A percentile compares a stretch with the other conserved stretches of the same genome.
phyloP scores from a whole-genome alignment of 2,797 vertebrate genomes.

The Coracias cyanogaster region DNA sequence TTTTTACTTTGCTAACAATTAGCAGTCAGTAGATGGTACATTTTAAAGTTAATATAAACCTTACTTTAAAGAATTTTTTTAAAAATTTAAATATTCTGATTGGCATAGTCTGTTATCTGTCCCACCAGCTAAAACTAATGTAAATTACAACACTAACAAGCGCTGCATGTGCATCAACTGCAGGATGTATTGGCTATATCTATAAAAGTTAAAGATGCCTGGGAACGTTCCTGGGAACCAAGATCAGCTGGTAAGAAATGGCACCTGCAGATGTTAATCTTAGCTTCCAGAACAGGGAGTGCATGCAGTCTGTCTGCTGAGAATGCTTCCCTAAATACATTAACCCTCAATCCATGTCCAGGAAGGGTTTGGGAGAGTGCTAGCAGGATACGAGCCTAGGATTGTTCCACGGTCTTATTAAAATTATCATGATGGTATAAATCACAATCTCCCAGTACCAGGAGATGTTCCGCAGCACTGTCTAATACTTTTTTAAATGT shows the following conservation, averaged over 20 bases:
- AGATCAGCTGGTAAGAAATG: background rate
- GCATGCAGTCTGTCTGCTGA: background rate
- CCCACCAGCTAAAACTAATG: background rate
- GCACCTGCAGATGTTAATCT: background rate
- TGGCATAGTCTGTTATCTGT: background rate
- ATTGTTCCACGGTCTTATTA: background rate
- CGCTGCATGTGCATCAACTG: background rate
- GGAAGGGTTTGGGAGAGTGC: background rate
- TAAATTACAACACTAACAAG: background rate
- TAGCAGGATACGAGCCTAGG: background rate
- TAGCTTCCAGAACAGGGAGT: background rate
- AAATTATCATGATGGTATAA: background rate
- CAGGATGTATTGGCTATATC: background rate
- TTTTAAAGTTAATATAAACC: background rate
- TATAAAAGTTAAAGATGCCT: background rate
- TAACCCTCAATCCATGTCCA: background rate
- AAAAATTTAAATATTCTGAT: background rate
- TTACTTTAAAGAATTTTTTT: background rate
- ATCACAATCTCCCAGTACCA: background rate
- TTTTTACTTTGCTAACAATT: background rate
- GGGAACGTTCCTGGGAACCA: background rate
- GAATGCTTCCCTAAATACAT: rapidly evolving
- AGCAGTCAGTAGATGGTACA: background rate
- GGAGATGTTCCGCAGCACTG: background rate
- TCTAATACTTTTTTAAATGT: background rate